Conservation (phyloP, 1,140 invertebrate species). For the Ceratosolen fusciceps region DNA sequence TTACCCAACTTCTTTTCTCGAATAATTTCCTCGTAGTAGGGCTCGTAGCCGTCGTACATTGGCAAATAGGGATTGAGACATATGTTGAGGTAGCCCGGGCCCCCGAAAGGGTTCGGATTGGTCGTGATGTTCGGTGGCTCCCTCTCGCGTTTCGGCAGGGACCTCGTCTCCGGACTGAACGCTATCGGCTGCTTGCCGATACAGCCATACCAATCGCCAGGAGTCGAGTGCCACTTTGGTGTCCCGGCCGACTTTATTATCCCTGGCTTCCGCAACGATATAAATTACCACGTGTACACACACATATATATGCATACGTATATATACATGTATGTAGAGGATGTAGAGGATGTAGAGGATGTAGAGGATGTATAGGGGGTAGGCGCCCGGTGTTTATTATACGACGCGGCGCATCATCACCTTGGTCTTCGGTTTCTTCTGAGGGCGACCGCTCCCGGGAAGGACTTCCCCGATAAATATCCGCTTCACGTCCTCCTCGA, state of each 20-base stretch:
- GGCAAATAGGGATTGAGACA: constrained; percentile 56
- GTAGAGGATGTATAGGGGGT: no score
- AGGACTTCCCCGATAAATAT: constrained; percentile 59
- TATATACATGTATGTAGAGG: no score
- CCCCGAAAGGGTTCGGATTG: constrained; percentile 59
- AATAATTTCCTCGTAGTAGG: constrained; percentile 53
- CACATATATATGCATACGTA: no score
- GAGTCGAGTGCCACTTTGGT: constrained; percentile 60
- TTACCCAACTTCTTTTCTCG: no score
- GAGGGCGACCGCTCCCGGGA: constrained; percentile 18
- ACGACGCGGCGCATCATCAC: no score
- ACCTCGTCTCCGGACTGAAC: constrained; percentile 52
- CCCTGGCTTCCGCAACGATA: background rate
- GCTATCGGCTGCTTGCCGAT: constrained; percentile 56
- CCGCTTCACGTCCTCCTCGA: constrained; percentile 56
- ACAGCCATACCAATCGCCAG: constrained; percentile 62
- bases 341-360: no score
- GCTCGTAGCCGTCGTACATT: constrained; percentile 50
- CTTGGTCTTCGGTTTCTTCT: background rate
- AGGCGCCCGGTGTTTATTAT: no score
- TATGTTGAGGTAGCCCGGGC: constrained; percentile 62
- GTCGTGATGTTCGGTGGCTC: constrained; percentile 58
- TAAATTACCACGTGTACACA: no score
- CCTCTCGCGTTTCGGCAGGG: constrained; percentile 43
- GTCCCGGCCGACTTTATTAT: constrained; percentile 55